Conservation (phyloP, 2,888 invertebrate genomes). For the Laothoe populi region DNA sequence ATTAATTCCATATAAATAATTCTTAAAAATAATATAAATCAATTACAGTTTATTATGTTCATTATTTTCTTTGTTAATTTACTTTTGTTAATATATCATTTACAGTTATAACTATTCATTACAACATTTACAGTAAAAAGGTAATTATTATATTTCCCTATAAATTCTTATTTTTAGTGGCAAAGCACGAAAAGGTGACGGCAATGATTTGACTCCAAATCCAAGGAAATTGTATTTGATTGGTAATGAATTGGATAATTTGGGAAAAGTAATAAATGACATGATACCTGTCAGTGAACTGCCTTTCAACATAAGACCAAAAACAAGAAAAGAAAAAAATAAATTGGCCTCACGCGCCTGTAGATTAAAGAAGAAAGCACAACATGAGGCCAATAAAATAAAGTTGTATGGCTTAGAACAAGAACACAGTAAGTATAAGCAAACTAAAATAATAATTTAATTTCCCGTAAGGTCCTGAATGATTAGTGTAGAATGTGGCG, state of each 20-base stretch:
- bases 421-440: constrained; percentile 94
- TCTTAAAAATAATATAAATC: not conserved
- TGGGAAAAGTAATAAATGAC: constrained; percentile 96
- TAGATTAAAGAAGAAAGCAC: constrained; percentile 98
- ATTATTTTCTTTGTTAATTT: not conserved
- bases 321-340: constrained; percentile 98
- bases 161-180: constrained; percentile 84
- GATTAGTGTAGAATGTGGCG: not conserved
- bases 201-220: constrained; percentile 98
- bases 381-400: constrained; percentile 99
- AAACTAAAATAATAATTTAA: too few relatives aligned
- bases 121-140: not conserved
- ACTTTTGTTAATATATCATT: not conserved
- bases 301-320: constrained; percentile 94
- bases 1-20: not conserved
- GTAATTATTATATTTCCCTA: not conserved
- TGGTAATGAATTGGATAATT: constrained; percentile 95
- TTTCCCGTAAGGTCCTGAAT: too few relatives aligned
- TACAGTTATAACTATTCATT: too few relatives aligned
- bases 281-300: constrained; percentile 98
- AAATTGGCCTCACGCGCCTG: constrained; percentile 98
- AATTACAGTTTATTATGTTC: not conserved
- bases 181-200: constrained; percentile 98
- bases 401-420: constrained; percentile 96
- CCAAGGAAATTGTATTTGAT: constrained; percentile 95